These are phyloP conservation scores for Athrips mouffetella DNA, from an alignment of 2,888 invertebrate genomes.

Conservation along the genomic window DNA sequence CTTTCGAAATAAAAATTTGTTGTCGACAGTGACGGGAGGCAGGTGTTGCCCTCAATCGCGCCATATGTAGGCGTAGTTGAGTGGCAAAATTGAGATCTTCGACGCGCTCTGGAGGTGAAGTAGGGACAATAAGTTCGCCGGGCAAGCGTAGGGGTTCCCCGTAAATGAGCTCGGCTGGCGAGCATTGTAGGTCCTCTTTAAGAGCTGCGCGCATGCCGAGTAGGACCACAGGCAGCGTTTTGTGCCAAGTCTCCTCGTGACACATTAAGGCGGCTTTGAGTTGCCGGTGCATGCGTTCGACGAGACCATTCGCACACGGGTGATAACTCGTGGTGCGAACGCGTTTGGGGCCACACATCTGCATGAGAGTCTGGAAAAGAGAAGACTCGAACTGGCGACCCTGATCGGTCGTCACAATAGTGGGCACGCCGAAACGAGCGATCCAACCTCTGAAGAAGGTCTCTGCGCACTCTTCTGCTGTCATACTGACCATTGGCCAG, in stretches of 20 bases:
- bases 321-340: conserved; percentile 28
- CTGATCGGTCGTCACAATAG: conserved; percentile 26
- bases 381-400: conserved; percentile 36
- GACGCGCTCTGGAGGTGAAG: neutral
- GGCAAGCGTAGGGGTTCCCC: conserved; percentile 31
- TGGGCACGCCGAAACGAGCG: conserved; percentile 48
- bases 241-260: conserved; percentile 23
- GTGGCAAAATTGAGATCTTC: conserved; percentile 10
- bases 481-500: conserved; percentile 38
- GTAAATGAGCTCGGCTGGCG: conserved; percentile 31
- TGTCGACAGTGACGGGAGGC: too few species aligned
- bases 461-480: conserved; percentile 41
- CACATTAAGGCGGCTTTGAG: conserved; percentile 34
- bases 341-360: conserved; percentile 16
- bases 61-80: too few species aligned
- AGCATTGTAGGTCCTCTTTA: conserved; percentile 23
- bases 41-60: too few species aligned
- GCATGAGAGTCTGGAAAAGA: conserved; percentile 22
- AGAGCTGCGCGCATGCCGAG: conserved; percentile 22
- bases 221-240: conserved; percentile 21
- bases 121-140: conserved; percentile 25
- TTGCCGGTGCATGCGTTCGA: conserved; percentile 24
- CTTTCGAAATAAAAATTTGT: too few species aligned
- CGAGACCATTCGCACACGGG: conserved; percentile 27
- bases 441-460: conserved; percentile 48